Conservation (phyloP, 2,113 vertebrate genomes). For the Tragelaphus scriptus region DNA sequence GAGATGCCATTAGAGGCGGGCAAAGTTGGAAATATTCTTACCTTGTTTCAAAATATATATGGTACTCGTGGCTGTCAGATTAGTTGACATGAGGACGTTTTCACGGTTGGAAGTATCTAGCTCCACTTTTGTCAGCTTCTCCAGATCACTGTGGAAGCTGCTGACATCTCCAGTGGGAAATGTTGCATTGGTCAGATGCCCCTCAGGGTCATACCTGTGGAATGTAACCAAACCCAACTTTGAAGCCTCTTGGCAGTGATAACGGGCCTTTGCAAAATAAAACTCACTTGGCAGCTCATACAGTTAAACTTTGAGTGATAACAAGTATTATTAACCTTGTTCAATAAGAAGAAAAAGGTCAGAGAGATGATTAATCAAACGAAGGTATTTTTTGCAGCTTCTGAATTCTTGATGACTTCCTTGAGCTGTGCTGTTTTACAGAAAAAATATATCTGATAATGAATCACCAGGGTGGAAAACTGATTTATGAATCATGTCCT, state of each 20-base stretch:
- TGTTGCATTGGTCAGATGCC: slow-evolving; percentile 93
- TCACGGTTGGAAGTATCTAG: slow-evolving; percentile 91
- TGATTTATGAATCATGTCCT: slow-evolving; percentile 9
- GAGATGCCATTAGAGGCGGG: not conserved
- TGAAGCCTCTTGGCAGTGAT: slow-evolving; percentile 23
- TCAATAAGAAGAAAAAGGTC: slow-evolving; percentile 62
- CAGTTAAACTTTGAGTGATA: not conserved
- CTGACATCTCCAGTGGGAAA: slow-evolving; percentile 94
- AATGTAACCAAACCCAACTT: slow-evolving; percentile 49
- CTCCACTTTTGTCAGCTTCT: slow-evolving; percentile 91
- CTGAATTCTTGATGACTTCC: slow-evolving; percentile 53
- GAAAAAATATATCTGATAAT: slow-evolving; percentile 52
- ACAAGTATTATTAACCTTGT: slow-evolving; percentile 53
- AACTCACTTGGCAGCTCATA: slow-evolving; percentile 40
- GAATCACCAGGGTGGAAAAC: slow-evolving; percentile 46
- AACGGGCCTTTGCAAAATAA: not conserved
- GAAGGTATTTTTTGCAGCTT: slow-evolving; percentile 48
- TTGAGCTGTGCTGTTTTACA: slow-evolving; percentile 54
- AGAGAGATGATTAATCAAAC: slow-evolving; percentile 64
- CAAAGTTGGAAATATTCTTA: slow-evolving; percentile 64
- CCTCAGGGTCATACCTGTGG: slow-evolving; percentile 90
- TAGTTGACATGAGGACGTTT: slow-evolving; percentile 93
- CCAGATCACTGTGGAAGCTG: slow-evolving; percentile 92
- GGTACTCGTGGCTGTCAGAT: slow-evolving; percentile 93
- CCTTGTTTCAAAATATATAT: slow-evolving; percentile 96